phyloP scores from a whole-genome alignment of 2,888 invertebrate species.

The Drosophila multiciliata region DNA sequence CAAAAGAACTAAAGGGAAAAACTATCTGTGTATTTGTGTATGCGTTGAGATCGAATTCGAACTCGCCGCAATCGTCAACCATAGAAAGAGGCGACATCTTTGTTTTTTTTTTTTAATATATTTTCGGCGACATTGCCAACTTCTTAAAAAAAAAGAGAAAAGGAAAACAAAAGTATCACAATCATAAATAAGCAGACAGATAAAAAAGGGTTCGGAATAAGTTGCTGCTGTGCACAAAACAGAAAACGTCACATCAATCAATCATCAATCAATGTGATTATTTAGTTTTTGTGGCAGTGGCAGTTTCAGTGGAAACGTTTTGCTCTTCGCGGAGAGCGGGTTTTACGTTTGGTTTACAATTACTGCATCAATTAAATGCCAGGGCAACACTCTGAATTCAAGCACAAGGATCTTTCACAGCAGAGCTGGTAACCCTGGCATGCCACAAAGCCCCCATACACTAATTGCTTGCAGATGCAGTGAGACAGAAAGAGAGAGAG shows the following conservation, averaged over 20 bases:
- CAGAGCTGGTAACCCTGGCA: slow-evolving; percentile 47
- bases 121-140: slow-evolving; percentile 15
- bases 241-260: slow-evolving; percentile 69
- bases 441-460: slow-evolving; percentile 66
- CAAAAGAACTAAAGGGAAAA: slow-evolving; percentile 14
- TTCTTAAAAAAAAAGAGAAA: background rate
- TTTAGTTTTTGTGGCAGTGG: slow-evolving; percentile 34
- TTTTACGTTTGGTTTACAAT: slow-evolving; percentile 44
- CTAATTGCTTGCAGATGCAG: slow-evolving; percentile 81
- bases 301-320: slow-evolving; percentile 69
- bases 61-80: slow-evolving; percentile 47
- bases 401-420: slow-evolving; percentile 33
- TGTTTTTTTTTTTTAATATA: background rate
- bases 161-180: slow-evolving; percentile 16
- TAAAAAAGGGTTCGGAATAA: slow-evolving; percentile 31
- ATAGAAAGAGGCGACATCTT: slow-evolving; percentile 21
- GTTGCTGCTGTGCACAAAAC: slow-evolving; percentile 48
- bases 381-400: slow-evolving; percentile 74
- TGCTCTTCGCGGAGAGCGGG: slow-evolving; percentile 16
- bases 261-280: slow-evolving; percentile 73
- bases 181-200: slow-evolving; percentile 21
- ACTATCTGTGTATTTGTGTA: background rate
- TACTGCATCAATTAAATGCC: slow-evolving; percentile 77
- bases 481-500: slow-evolving; percentile 8
- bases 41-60: slow-evolving; percentile 27